Evolutionary conservation across 1,140 invertebrate genomes (phyloP), one percentile per base, ranked within the genome.

Genomic region (Nymphalis io): DNA sequence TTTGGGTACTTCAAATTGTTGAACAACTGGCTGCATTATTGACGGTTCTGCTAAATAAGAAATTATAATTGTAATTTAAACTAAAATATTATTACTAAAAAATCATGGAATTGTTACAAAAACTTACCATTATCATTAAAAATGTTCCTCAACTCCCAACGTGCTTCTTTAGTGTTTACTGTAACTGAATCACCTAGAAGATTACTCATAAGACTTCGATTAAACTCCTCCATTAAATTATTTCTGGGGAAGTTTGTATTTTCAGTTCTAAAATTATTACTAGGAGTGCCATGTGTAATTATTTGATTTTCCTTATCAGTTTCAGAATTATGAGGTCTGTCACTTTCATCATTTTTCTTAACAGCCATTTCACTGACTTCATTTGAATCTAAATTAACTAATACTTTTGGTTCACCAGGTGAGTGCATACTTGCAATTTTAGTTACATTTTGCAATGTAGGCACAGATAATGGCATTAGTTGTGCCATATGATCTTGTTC

Each of bases 151-250:
- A 92, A 73, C 68, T 92, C 92, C 85, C 88, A 91, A 60, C 88
- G 72, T 2, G 89, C 93, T 76, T 94, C 93, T 66, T 94, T 94
- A 1, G 94, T 94, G 68, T 94, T 94, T 2, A 94, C 92, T 27
- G 93, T 94, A 42, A 94, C 91, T 53, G 90, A 92, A 74, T 92
- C 92, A 38, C 83, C 85, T 18, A 90, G 80, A 4, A 92, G 70
- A 69, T 92, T 90, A 3, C 86, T 82, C 87, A 93, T 84, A 40
- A 93, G 71, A 78, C 92, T 93, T 70, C 85, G 84, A 76, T 92
- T 91, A 68, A 92, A 93, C 60, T 93, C 90, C 51, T 90, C 90
- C 80, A 90, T 84, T 38, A 92, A 78, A 81, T 91, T 91, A 65
- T 89, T 91, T 74, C 87, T 91, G 0, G 64, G 81, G 78, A 82